Base-by-base conservation (phyloP, 2,113 vertebrate genomes). In the Turnix velox region DNA sequence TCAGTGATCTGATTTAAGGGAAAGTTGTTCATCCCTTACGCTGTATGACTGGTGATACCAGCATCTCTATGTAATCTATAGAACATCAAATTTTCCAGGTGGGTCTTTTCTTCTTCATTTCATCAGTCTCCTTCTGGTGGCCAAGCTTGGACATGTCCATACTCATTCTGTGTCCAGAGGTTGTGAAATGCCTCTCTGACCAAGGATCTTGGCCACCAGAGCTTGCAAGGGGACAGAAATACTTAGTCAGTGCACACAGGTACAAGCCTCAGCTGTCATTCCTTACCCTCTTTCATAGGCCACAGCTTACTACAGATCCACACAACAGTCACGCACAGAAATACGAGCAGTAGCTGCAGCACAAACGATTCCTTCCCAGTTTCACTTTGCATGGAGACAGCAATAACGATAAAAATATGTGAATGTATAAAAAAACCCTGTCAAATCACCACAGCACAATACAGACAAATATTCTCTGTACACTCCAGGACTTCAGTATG, bases 261-360 rank as follows among this genome's bases (percentile, higher is more conserved):
- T 2, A 0, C 6, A 15, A 33, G n/a, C 42, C 33, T 40, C 46
- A 48, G 61, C 39, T 12, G 1, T 37, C 72, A 79, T 82, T 57
- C 63, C 30, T 43, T 40, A 20, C 19, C n/a, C 77, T 65, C 16
- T 61, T 65, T 63, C 78, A 78, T 92, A 96, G 94, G 91, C 81
- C 61, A n/a, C 30, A 10, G 48, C 87, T 85, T 81, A 90, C 35
- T 87, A 30, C 68, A 85, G 79, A 63, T 20, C 72, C 61, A 88
- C 72, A 79, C 15, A 68, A 69, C 1, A 76, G 58, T 31, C 59
- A 61, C 1, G 0, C 8, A 43, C 25, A 46, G 57, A 71, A 90
- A 58, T 18, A 66, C 0, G 0, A 73, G 65, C 3, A 4, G 19
- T 17, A 86, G 77, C 48, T 31, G 66, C 10, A 4, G 52, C 62